Conservation (phyloP, 2,113 vertebrate genomes). For the Amphilophus citrinellus region DNA sequence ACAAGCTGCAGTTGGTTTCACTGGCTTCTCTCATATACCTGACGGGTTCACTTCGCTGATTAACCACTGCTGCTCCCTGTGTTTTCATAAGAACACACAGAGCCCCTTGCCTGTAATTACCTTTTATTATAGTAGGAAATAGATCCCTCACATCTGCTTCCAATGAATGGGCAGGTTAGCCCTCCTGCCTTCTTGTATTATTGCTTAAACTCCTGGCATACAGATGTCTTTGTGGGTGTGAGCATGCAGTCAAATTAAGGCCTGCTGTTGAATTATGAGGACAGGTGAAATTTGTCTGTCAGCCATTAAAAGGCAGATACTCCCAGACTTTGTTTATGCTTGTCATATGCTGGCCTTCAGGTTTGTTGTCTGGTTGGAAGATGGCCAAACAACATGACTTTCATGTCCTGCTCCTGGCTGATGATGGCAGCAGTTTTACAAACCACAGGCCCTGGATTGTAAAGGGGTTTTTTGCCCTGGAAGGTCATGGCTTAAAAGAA, state of each 20-base stretch:
- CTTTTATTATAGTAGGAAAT: constrained; percentile 79
- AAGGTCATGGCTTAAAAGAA: constrained; percentile 27
- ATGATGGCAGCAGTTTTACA: constrained; percentile 35
- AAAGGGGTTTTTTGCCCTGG: constrained; percentile 16
- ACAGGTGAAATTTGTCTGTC: constrained; percentile 72
- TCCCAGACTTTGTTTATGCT: constrained; percentile 64
- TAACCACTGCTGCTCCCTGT: constrained; percentile 43
- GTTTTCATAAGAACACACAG: constrained; percentile 68
- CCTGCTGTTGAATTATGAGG: constrained; percentile 65
- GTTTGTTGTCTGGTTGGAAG: constrained; percentile 31
- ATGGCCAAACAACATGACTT: constrained; percentile 36
- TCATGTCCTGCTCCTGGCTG: constrained; percentile 38
- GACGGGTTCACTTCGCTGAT: constrained; percentile 34
- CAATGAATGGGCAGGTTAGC: constrained; percentile 77
- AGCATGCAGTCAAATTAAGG: constrained; percentile 73
- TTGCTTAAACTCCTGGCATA: constrained; percentile 71
- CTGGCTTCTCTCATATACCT: constrained; percentile 31
- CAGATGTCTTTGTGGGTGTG: constrained; percentile 75
- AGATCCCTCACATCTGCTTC: constrained; percentile 80
- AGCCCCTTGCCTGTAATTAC: constrained; percentile 76
- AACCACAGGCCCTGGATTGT: constrained; percentile 18
- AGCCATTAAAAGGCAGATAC: constrained; percentile 40
- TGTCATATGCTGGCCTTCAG: constrained; percentile 46
- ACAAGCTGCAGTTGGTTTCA: constrained; percentile 40
- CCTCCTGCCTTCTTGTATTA: constrained; percentile 69